phyloP scores from a whole-genome alignment of 2,797 vertebrate genomes.

The Macropodus opercularis region DNA sequence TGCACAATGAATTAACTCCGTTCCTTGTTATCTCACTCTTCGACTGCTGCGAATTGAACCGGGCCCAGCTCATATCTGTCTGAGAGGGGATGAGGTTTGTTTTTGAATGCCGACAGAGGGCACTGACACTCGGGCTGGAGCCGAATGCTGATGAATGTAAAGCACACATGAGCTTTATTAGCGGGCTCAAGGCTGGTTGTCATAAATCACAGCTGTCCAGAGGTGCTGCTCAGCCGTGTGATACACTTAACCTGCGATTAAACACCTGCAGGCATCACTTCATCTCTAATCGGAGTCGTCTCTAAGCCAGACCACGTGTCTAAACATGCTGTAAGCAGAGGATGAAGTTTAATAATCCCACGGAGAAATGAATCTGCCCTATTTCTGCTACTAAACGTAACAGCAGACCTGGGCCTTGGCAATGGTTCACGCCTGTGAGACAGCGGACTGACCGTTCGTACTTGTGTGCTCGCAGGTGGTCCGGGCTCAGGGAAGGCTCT shows the following conservation, averaged over 20 bases:
- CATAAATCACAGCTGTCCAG: conserved; percentile 26
- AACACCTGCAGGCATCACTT: conserved; percentile 16
- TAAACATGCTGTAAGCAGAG: no score
- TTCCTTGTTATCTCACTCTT: conserved; percentile 1
- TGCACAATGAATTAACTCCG: conserved; percentile 14
- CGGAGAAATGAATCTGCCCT: no score
- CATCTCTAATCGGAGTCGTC: no score
- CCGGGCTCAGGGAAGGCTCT: conserved; percentile 91
- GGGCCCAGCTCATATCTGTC: neutral
- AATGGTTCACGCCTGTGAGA: no score
- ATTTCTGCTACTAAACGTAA: no score
- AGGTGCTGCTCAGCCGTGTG: conserved; percentile 10
- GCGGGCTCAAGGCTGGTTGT: conserved; percentile 41
- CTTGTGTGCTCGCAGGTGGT: conserved; percentile 78
- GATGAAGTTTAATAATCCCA: no score
- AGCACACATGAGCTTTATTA: conserved; percentile 45
- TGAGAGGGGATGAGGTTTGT: conserved; percentile 22
- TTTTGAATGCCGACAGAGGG: conserved; percentile 7
- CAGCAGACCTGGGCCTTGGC: no score
- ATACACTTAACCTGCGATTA: conserved; percentile 29
- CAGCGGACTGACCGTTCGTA: conserved; percentile 1
- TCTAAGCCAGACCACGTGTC: no score
- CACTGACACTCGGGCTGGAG: conserved; percentile 1
- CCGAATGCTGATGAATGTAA: conserved; percentile 50
- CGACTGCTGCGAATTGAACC: neutral